phyloP scores from a whole-genome alignment of 2,113 vertebrate genomes.

The Rhynchomys soricoides region DNA sequence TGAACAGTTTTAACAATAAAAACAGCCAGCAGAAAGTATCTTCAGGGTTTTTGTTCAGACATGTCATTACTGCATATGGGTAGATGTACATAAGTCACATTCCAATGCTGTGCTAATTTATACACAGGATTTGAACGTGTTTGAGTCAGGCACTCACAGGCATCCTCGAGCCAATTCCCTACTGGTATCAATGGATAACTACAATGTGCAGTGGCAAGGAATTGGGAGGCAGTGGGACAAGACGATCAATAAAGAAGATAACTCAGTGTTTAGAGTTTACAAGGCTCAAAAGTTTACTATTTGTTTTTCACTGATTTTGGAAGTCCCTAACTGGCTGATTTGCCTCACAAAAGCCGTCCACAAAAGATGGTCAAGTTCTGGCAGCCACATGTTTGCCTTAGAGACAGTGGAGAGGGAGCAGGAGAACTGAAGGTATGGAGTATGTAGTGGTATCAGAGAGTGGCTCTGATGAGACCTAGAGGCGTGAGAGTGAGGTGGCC shows the following conservation, averaged over 20 bases:
- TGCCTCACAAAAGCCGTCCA: background rate
- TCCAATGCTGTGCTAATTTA: background rate
- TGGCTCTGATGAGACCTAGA: background rate
- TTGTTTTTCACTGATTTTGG: background rate
- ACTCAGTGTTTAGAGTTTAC: background rate
- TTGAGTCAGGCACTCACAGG: background rate
- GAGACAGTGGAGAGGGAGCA: rapidly evolving
- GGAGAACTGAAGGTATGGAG: background rate
- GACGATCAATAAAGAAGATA: background rate
- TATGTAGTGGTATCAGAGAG: background rate
- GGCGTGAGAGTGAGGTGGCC: background rate
- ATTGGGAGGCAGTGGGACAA: background rate
- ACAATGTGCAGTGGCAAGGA: background rate
- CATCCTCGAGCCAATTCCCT: background rate
- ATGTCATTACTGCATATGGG: background rate
- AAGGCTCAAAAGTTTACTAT: background rate
- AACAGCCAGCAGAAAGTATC: background rate
- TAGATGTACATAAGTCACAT: background rate
- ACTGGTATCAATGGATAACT: background rate
- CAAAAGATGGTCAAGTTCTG: background rate
- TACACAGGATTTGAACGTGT: background rate
- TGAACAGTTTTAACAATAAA: slow-evolving; percentile 24
- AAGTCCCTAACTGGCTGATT: background rate
- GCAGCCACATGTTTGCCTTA: background rate
- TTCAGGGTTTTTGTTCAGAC: background rate